These are phyloP conservation scores for Harmothoe impar DNA, from an alignment of 2,888 invertebrate species.

Conservation along the genomic window DNA sequence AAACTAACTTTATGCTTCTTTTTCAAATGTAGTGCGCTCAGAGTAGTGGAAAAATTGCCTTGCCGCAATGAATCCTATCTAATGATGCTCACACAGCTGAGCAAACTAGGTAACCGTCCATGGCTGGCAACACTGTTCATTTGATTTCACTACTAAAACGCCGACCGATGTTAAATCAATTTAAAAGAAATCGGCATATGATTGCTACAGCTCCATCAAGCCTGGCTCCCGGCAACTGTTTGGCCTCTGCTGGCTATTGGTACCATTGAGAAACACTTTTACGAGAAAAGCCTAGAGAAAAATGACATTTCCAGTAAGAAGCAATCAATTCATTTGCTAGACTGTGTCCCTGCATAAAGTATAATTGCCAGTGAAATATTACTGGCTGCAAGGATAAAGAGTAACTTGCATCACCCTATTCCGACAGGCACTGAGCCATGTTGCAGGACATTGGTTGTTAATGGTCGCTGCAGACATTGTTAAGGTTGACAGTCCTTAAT, in stretches of 20 bases:
- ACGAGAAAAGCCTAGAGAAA: not conserved
- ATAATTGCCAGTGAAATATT: conserved; percentile 9
- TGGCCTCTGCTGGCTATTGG: not conserved
- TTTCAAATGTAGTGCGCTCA: too few relatives aligned
- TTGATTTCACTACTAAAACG: not conserved
- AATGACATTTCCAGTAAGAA: not conserved
- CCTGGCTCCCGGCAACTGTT: conserved; percentile 1
- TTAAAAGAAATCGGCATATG: not conserved
- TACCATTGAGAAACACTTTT: too few relatives aligned
- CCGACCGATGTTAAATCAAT: not conserved
- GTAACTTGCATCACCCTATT: not conserved
- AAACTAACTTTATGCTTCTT: too few relatives aligned
- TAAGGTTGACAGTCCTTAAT: not conserved
- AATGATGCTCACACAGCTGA: too few relatives aligned
- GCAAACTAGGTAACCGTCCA: too few relatives aligned
- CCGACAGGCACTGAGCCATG: not conserved
- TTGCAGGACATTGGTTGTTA: too few relatives aligned
- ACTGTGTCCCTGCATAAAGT: conserved; percentile 1
- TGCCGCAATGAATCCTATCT: too few relatives aligned
- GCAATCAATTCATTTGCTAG: conserved; percentile 45
- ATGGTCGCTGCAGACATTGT: too few relatives aligned
- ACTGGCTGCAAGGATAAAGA: not conserved
- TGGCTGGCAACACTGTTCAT: too few relatives aligned
- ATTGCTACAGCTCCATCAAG: not conserved
- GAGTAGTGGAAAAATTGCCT: too few relatives aligned